Conservation (phyloP, 2,113 vertebrate genomes). For the Stomatorhinus ivindoensis region DNA sequence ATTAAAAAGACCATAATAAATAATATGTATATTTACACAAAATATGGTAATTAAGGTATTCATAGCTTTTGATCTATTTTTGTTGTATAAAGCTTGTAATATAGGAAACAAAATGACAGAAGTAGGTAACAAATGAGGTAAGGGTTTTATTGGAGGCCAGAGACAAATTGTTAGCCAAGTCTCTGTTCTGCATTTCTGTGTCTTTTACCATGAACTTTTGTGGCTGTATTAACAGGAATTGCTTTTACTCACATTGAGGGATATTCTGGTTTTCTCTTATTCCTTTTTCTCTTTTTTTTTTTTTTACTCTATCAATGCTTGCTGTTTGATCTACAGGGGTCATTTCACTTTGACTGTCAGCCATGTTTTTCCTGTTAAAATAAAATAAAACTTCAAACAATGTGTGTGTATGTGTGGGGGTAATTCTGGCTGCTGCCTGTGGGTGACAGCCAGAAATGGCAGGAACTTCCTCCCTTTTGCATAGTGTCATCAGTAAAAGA, state of each 20-base stretch:
- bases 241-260: slow-evolving; percentile 50
- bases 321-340: slow-evolving; percentile 26
- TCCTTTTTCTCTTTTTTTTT: neutral
- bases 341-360: slow-evolving; percentile 45
- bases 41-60: slow-evolving; percentile 55
- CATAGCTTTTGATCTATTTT: slow-evolving; percentile 69
- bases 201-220: slow-evolving; percentile 24
- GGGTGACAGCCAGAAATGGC: neutral
- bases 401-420: neutral
- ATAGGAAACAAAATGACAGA: slow-evolving; percentile 51
- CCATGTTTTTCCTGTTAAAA: slow-evolving; percentile 54
- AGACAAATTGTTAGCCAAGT: slow-evolving; percentile 17
- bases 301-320: slow-evolving; percentile 33
- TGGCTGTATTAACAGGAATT: slow-evolving; percentile 25
- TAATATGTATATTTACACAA: slow-evolving; percentile 64
- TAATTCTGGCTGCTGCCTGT: neutral
- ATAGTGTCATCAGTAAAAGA: neutral
- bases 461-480: neutral
- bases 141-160: slow-evolving; percentile 32
- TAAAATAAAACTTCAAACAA: slow-evolving; percentile 44
- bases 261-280: slow-evolving; percentile 5
- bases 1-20: slow-evolving; percentile 53
- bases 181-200: slow-evolving; percentile 30
- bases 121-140: slow-evolving; percentile 38
- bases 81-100: slow-evolving; percentile 71